Evolutionary conservation across 1,140 invertebrate genomes (phyloP).

Genomic region (Phymastichus coffea): DNA sequence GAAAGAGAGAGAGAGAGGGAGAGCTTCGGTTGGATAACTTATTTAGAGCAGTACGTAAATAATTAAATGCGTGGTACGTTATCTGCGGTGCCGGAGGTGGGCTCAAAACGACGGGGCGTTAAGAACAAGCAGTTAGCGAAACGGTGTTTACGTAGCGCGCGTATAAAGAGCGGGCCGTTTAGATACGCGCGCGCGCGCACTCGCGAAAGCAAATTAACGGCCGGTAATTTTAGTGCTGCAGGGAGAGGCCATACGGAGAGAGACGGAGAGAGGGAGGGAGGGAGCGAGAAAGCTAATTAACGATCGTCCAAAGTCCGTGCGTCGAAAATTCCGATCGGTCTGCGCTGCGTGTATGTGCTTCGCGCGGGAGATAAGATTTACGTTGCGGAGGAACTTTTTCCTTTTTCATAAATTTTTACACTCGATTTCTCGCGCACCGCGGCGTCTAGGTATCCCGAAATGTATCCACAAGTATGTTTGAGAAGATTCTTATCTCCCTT

Average conservation of each 20-base stretch:
- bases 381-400: not conserved
- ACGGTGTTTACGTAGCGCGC: not conserved
- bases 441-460: not conserved
- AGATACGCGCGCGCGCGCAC: not conserved
- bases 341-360: not conserved
- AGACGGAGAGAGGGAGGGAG: too few species aligned
- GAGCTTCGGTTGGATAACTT: slow-evolving; percentile 1
- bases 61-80: not conserved
- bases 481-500: too few species aligned
- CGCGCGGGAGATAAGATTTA: slow-evolving; percentile 8
- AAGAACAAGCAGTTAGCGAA: not conserved
- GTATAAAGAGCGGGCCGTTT: not conserved
- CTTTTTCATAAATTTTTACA: slow-evolving; percentile 13
- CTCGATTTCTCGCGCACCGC: not conserved
- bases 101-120: too few species aligned
- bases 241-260: too few species aligned
- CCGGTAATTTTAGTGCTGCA: not conserved
- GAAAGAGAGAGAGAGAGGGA: too few species aligned
- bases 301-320: not conserved
- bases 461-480: too few species aligned
- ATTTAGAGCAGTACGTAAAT: slow-evolving; percentile 14
- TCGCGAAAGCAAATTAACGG: too few species aligned
- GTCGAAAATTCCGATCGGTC: slow-evolving; percentile 9
- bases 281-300: too few species aligned
- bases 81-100: not conserved